Conservation (phyloP, 2,888 invertebrate species). For the Mythimna pallens region DNA sequence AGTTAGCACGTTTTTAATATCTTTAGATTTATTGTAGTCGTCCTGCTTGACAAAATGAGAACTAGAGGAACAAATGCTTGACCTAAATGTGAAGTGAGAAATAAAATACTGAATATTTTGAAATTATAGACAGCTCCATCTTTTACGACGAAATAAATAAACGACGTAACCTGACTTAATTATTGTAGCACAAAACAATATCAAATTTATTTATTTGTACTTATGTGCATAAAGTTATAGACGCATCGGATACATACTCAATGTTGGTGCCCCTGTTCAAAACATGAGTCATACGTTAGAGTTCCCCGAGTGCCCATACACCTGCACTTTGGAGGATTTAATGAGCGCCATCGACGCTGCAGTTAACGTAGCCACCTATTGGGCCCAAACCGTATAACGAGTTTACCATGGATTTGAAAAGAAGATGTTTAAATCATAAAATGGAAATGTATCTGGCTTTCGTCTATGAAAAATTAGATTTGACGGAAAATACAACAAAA, state of each 20-base stretch:
- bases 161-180: background rate
- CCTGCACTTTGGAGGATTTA: too few relatives aligned
- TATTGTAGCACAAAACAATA: background rate
- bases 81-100: background rate
- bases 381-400: too few relatives aligned
- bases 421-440: background rate
- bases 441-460: background rate
- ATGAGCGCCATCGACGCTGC: too few relatives aligned
- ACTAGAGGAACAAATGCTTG: conserved; percentile 4
- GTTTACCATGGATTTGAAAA: too few relatives aligned
- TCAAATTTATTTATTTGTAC: background rate
- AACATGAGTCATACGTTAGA: too few relatives aligned
- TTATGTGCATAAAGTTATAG: too few relatives aligned
- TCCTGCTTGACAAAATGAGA: conserved; percentile 12
- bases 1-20: conserved; percentile 37
- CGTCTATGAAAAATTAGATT: background rate
- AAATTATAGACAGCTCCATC: background rate
- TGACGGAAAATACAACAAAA: background rate
- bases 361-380: too few relatives aligned
- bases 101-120: background rate
- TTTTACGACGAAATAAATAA: background rate
- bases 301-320: too few relatives aligned
- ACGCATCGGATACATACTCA: too few relatives aligned
- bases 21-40: conserved; percentile 19
- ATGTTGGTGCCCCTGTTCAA: too few relatives aligned